phyloP scores from a whole-genome alignment of 2,113 vertebrate species.

The Elephantulus edwardii region DNA sequence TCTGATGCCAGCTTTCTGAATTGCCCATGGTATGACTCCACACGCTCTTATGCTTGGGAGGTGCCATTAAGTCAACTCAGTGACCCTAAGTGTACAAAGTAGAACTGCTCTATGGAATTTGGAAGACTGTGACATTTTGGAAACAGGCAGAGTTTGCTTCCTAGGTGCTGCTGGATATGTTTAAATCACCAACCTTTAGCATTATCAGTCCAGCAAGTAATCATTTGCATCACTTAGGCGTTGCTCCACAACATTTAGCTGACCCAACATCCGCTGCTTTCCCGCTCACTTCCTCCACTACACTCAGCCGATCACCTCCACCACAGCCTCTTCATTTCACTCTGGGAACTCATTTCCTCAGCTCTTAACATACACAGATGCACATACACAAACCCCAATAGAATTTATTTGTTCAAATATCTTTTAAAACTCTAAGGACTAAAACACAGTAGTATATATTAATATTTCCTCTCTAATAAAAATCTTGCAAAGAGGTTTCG shows the following conservation, averaged over 20 bases:
- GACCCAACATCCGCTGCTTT: neutral
- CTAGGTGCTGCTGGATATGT: neutral
- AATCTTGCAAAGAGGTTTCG: neutral
- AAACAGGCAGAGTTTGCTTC: neutral
- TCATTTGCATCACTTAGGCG: neutral
- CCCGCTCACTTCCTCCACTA: neutral
- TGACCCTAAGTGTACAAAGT: neutral
- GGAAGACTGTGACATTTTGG: neutral
- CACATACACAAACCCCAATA: too few relatives aligned
- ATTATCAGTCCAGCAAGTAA: neutral
- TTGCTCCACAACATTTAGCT: neutral
- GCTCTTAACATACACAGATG: neutral
- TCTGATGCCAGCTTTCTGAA: neutral
- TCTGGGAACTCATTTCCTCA: neutral
- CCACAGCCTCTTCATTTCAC: neutral
- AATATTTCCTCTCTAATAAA: slow-evolving; percentile 40
- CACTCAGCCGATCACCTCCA: neutral
- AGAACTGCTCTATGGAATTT: neutral
- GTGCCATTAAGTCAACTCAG: neutral
- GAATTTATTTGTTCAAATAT: slow-evolving; percentile 27
- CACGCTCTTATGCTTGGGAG: neutral
- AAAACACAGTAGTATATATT: slow-evolving; percentile 23
- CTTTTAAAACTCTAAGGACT: slow-evolving; percentile 5
- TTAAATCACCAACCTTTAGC: neutral
- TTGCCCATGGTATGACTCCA: neutral